Evolutionary conservation across 1,140 invertebrate genomes (phyloP), one percentile per base, ranked within the genome.

Genomic region (Hycleus cichorii): DNA sequence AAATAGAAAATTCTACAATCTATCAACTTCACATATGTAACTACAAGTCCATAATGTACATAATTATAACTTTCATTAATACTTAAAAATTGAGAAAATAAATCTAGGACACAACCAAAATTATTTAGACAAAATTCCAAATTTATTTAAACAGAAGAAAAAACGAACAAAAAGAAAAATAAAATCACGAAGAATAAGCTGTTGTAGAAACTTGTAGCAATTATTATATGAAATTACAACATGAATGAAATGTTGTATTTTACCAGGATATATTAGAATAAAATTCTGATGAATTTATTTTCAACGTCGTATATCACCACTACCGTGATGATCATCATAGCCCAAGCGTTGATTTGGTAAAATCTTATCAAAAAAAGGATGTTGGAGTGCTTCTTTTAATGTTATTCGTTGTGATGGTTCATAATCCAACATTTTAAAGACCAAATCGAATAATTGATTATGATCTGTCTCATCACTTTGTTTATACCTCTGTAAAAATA

Each of bases 341-440:
- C 4, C 32, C 57, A 93, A 75, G 66, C 85, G 78, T 62, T 89
- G 86, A 62, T 89, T 82, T 9, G 81, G 72, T 11, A 89, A 85
- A 64, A 95, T 80, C 66, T 90, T 87, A 61, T 86, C 85, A 75
- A 98, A 98, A 80, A 97, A 98, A 18, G 91, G 88, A 80, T 99
- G 96, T 27, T 83, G 77, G 58, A 99, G 75, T 4, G 95, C 91
- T 63, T 98, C 94, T 39, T 83, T 82, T 58, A 99, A 77, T 49
- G 88, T 89, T 62, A 98, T 91, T 45, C 97, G 82, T 68, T 91
- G 85, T 9, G 83, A 81, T 24, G 96, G 95, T 69, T 98, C 94
- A 76, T 98, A 99, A 58, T 98, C 93, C 68, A 99, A 77, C 96
- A 99, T 99, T 75, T 86, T 85, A 63, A 87, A 82, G 62, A 99